These are phyloP conservation scores for Agonopterix arenella DNA, from an alignment of 2,888 invertebrate genomes.

Conservation along the genomic window DNA sequence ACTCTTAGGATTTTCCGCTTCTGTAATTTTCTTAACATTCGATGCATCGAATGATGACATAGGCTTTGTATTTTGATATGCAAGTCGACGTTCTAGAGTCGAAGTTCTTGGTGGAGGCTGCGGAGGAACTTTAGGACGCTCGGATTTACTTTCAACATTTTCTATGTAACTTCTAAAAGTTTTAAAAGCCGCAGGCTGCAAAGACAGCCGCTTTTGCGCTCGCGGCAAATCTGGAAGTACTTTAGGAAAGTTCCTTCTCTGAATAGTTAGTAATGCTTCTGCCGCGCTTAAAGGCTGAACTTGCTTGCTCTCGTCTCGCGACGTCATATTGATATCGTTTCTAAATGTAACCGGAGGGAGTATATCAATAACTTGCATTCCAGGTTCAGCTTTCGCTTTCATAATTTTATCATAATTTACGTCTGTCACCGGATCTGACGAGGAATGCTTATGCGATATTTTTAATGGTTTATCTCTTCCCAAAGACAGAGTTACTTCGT, in stretches of 20 bases:
- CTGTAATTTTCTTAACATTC: slow-evolving; percentile 34
- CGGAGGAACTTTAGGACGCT: slow-evolving; percentile 75
- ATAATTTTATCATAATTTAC: slow-evolving; percentile 59
- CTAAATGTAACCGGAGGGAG: slow-evolving; percentile 65
- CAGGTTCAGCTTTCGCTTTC: slow-evolving; percentile 41
- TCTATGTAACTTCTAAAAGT: slow-evolving; percentile 48
- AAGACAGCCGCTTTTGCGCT: slow-evolving; percentile 78
- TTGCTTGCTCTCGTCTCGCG: slow-evolving; percentile 73
- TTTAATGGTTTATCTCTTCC: slow-evolving; percentile 51
- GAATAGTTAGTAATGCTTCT: slow-evolving; percentile 84
- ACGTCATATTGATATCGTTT: slow-evolving; percentile 86
- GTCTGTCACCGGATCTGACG: slow-evolving; percentile 82
- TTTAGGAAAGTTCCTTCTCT: slow-evolving; percentile 89
- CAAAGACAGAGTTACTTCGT: slow-evolving; percentile 53
- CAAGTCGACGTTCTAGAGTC: slow-evolving; percentile 78
- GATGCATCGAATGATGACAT: slow-evolving; percentile 54
- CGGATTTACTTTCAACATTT: slow-evolving; percentile 42
- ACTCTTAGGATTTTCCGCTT: slow-evolving; percentile 29
- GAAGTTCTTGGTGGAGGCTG: slow-evolving; percentile 86
- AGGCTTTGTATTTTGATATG: slow-evolving; percentile 57
- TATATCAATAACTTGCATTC: slow-evolving; percentile 40
- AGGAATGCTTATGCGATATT: slow-evolving; percentile 80
- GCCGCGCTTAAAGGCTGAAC: slow-evolving; percentile 76
- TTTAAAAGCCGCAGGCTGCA: slow-evolving; percentile 75
- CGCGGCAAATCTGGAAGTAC: slow-evolving; percentile 87